These are phyloP conservation scores for Pinctada fucata DNA, from an alignment of 2,888 invertebrate genomes.

Conservation along the genomic window DNA sequence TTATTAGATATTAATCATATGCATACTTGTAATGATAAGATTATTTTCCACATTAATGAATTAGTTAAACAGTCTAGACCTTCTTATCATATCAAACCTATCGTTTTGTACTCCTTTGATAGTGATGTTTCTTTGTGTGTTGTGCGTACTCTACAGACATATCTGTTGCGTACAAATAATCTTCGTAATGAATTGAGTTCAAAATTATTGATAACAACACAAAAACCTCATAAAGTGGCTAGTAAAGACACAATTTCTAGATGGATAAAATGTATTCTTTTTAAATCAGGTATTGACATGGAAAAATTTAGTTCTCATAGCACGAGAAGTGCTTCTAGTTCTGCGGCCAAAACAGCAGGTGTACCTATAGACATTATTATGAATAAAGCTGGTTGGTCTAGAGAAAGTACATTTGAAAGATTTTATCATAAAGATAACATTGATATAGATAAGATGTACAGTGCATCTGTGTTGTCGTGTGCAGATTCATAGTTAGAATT, in stretches of 20 bases:
- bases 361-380: no score
- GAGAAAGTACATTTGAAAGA: no score
- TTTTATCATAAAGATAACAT: not conserved
- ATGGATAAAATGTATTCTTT: slow-evolving; percentile 29
- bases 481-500: not conserved
- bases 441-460: slow-evolving; percentile 1
- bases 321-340: slow-evolving; percentile 22
- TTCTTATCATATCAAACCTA: not conserved
- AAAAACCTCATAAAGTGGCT: slow-evolving; percentile 18
- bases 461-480: not conserved
- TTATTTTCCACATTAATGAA: slow-evolving; percentile 9
- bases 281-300: slow-evolving; percentile 24
- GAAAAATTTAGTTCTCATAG: slow-evolving; percentile 28
- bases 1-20: slow-evolving; percentile 11
- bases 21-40: not conserved
- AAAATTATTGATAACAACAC: slow-evolving; percentile 21
- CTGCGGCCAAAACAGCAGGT: no score
- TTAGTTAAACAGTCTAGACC: slow-evolving; percentile 10
- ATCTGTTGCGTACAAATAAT: not conserved
- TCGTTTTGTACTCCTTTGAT: not conserved
- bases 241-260: slow-evolving; percentile 14
- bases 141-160: not conserved
- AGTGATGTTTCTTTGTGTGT: slow-evolving; percentile 4
- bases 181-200: not conserved
- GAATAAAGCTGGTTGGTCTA: no score